Conservation (phyloP, 2,888 invertebrate species). For the Dorcus hopei region DNA sequence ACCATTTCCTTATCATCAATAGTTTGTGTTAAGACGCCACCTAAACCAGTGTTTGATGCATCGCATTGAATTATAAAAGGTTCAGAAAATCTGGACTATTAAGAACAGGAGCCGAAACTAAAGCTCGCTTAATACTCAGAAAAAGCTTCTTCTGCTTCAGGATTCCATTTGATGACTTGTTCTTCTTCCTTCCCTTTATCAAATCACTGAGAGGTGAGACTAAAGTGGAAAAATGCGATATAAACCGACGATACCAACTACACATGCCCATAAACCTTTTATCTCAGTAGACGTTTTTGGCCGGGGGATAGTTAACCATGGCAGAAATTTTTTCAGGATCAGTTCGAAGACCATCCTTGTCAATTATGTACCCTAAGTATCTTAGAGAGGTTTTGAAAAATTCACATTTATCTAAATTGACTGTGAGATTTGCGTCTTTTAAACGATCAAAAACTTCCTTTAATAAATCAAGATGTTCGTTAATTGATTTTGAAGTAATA, state of each 20-base stretch:
- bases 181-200: too few species aligned
- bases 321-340: too few species aligned
- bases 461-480: too few species aligned
- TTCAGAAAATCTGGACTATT: constrained; percentile 8
- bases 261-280: not conserved
- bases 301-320: too few species aligned
- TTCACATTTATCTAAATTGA: constrained; percentile 26
- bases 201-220: not conserved
- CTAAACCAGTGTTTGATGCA: constrained; percentile 13
- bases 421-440: constrained; percentile 7
- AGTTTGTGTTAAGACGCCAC: constrained; percentile 26
- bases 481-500: too few species aligned
- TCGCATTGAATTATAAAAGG: too few species aligned
- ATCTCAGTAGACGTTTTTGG: too few species aligned
- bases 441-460: too few species aligned
- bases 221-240: not conserved
- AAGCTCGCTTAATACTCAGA: constrained; percentile 23
- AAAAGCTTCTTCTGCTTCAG: too few species aligned
- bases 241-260: not conserved
- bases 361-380: constrained; percentile 14
- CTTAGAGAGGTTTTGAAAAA: constrained; percentile 26
- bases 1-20: constrained; percentile 19
- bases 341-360: not conserved
- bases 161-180: too few species aligned
- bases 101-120: constrained; percentile 27